Percentiles rank a stretch among this genome's conserved stretches.
These are phyloP conservation scores for Drosophila orosa DNA, from an alignment of 1,140 invertebrate genomes.

Conservation along the genomic window DNA sequence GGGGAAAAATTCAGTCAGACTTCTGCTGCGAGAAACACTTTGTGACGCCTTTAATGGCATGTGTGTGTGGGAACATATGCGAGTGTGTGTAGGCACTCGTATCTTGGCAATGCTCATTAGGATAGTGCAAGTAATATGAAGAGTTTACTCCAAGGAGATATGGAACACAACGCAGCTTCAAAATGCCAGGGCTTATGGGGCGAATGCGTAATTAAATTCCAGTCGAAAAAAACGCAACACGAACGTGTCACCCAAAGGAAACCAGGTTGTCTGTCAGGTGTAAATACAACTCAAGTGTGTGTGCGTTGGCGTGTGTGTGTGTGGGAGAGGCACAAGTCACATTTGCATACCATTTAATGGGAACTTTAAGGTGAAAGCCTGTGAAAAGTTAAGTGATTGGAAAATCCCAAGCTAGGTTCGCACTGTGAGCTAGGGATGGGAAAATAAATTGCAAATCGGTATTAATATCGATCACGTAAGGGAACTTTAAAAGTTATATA, in stretches of 20 bases:
- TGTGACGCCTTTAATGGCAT: slow-evolving; percentile 31
- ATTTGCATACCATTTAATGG: slow-evolving; percentile 42
- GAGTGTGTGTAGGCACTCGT: not conserved
- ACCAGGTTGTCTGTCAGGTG: slow-evolving; percentile 52
- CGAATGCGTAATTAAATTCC: slow-evolving; percentile 79
- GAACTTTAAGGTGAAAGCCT: slow-evolving; percentile 35
- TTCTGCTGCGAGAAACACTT: slow-evolving; percentile 20
- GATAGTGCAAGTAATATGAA: slow-evolving; percentile 47
- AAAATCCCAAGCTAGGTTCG: slow-evolving; percentile 23
- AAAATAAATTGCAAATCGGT: not conserved
- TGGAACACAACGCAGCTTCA: not conserved
- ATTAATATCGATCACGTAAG: not conserved
- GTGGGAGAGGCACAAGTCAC: not conserved
- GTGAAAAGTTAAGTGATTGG: slow-evolving; percentile 66
- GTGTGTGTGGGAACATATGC: not conserved
- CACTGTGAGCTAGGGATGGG: too few species aligned
- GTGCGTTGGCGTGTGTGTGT: not conserved
- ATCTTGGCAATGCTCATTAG: slow-evolving; percentile 61
- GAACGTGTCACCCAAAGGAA: slow-evolving; percentile 49
- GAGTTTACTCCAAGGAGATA: slow-evolving; percentile 9
- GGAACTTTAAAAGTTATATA: too few species aligned
- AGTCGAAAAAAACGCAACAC: slow-evolving; percentile 6
- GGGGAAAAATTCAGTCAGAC: slow-evolving; percentile 4
- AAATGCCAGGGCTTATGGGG: slow-evolving; percentile 40
- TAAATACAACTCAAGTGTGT: slow-evolving; percentile 20